phyloP scores from a whole-genome alignment of 2,797 vertebrate species.

The Intellagama lesueurii region DNA sequence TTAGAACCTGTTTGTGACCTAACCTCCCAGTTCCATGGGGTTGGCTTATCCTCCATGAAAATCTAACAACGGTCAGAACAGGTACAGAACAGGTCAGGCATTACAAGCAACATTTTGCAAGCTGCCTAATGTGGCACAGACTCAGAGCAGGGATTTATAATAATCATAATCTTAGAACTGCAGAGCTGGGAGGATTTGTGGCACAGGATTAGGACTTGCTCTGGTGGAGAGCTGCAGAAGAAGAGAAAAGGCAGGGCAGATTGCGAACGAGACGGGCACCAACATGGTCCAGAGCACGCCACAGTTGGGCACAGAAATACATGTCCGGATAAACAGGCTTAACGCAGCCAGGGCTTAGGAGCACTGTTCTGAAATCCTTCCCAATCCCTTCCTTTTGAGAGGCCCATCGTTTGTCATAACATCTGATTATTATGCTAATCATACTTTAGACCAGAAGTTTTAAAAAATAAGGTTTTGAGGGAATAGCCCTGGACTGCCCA shows the following conservation, averaged over 20 bases:
- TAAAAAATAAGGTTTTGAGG: background rate
- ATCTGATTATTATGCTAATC: background rate
- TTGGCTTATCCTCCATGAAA: background rate
- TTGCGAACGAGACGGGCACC: background rate
- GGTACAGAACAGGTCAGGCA: background rate
- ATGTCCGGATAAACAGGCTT: too few relatives aligned
- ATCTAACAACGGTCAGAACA: background rate
- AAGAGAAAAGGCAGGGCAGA: background rate
- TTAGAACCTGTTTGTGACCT: constrained; percentile 42
- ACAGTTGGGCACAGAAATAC: background rate
- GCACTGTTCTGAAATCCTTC: background rate
- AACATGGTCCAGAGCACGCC: background rate
- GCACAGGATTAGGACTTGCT: background rate
- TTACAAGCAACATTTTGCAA: background rate
- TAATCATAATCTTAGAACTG: too few relatives aligned
- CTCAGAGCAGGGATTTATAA: background rate
- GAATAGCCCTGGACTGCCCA: background rate
- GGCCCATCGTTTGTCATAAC: background rate
- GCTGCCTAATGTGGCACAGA: background rate
- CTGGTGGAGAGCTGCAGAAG: background rate
- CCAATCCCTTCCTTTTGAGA: background rate
- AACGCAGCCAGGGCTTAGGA: background rate
- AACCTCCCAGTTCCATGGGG: constrained; percentile 1
- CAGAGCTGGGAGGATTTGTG: background rate
- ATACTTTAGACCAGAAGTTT: background rate